Evolutionary conservation across 2,113 vertebrate species (phyloP).

Genomic region (Raphicerus campestris): DNA sequence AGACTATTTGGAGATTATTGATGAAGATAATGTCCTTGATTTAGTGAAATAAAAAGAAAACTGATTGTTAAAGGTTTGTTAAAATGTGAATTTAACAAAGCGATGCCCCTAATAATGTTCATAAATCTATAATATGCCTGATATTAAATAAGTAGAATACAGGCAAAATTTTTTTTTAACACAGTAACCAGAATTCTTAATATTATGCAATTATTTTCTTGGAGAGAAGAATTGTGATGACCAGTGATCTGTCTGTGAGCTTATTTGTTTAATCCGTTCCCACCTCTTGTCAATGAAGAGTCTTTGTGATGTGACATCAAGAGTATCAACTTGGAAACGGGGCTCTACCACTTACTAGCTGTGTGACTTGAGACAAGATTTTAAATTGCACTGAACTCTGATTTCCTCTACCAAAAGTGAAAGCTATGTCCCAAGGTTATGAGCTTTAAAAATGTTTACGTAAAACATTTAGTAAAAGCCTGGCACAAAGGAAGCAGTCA

Average conservation of each 20-base stretch:
- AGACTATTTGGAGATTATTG: background rate
- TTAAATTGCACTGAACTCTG: background rate
- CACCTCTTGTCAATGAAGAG: background rate
- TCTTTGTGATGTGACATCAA: background rate
- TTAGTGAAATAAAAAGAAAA: background rate
- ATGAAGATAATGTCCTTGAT: background rate
- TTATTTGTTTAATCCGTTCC: background rate
- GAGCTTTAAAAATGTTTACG: background rate
- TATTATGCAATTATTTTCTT: background rate
- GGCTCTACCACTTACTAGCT: background rate
- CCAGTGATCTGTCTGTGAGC: background rate
- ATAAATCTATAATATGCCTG: background rate
- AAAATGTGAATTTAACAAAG: background rate
- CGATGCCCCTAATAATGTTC: background rate
- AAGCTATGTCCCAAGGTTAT: background rate
- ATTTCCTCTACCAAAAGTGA: slow-evolving; percentile 3
- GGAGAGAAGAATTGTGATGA: background rate
- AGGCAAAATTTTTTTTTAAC: background rate
- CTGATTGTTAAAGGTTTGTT: background rate
- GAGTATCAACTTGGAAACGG: background rate
- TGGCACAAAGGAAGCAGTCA: background rate
- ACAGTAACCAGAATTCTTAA: background rate
- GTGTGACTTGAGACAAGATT: background rate
- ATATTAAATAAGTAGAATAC: background rate
- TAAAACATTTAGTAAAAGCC: background rate